Conservation (phyloP, 2,797 vertebrate genomes). For the Peromyscus eremicus region DNA sequence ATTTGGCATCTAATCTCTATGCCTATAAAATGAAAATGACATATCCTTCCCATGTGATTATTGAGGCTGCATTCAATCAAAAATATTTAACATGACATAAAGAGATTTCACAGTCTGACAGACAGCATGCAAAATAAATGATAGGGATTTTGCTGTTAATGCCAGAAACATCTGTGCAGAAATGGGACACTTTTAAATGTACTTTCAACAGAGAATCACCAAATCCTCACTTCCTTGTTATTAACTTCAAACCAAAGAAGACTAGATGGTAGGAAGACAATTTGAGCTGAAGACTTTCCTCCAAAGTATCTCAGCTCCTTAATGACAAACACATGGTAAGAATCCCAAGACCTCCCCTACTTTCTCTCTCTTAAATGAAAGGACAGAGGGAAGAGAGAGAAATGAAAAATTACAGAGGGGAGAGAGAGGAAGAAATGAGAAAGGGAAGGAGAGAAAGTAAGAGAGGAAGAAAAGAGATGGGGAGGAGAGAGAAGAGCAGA, state of each 20-base stretch:
- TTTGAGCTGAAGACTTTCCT: not conserved
- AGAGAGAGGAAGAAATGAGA: rapidly evolving
- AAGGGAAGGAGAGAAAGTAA: rapidly evolving
- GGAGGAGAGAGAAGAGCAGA: no score
- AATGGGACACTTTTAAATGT: not conserved
- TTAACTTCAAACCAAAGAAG: not conserved
- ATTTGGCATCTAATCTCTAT: not conserved
- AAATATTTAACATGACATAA: not conserved
- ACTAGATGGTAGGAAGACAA: not conserved
- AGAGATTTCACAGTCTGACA: not conserved
- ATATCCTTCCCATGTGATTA: not conserved
- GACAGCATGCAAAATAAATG: not conserved
- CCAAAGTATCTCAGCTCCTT: not conserved
- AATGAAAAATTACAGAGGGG: rapidly evolving
- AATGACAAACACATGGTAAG: not conserved
- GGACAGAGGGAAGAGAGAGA: not conserved
- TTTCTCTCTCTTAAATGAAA: not conserved
- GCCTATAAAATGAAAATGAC: not conserved
- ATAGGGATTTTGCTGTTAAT: not conserved
- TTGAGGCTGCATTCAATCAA: not conserved
- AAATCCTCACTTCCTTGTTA: not conserved
- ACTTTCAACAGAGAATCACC: not conserved
- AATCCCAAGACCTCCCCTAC: not conserved
- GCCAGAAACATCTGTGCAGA: not conserved
- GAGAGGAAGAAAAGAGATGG: rapidly evolving